Base-by-base conservation (phyloP, 2,113 vertebrate species). In the Syngnathoides biaculeatus region DNA sequence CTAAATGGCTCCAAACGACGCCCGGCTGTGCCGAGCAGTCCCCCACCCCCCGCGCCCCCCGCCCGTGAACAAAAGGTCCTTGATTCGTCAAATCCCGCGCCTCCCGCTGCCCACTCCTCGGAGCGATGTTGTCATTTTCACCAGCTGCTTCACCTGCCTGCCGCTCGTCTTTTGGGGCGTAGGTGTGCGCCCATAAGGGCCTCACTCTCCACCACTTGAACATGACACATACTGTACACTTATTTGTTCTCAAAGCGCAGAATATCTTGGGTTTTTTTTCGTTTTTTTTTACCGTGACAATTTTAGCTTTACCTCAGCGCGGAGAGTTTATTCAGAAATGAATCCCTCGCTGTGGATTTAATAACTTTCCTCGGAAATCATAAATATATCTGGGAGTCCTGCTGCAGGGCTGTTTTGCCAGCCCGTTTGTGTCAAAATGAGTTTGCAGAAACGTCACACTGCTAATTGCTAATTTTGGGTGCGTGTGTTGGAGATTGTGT, bases 81-180 rank as follows among this genome's bases (percentile, higher is more conserved):
- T 82, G 79, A 88, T 83, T 85, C 83, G 83, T 87, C 84, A 84
- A 86, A 81, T 87, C 84, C 79, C 52, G 42, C 74, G 63, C 78
- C 83, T 84, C 83, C 79, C 69, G 74, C 82, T 78, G 77, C 84
- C 81, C 81, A 84, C 82, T 87, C 87, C 78, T 84, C 69, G 30
- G 81, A 75, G 84, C 59, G 58, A 76, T 60, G 77, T 81, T 79
- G 81, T 87, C 73, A 88, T 90, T 90, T 88, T 88, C 86, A 81
- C 78, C 22, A 72, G 58, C 68, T 62, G 58, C 68, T 74, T 71
- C 75, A 75, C 72, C 47, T 4, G 56, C 66, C 27, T 52, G 62
- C 64, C 68, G 64, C 71, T 58, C 71, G 69, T 79, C 61, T 71
- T 42, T 43, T 48, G 74, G 55, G 52, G 67, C 62, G 63, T 39